These are phyloP conservation scores for Sinosuthora webbiana DNA, from an alignment of 2,113 vertebrate genomes.

Conservation along the genomic window DNA sequence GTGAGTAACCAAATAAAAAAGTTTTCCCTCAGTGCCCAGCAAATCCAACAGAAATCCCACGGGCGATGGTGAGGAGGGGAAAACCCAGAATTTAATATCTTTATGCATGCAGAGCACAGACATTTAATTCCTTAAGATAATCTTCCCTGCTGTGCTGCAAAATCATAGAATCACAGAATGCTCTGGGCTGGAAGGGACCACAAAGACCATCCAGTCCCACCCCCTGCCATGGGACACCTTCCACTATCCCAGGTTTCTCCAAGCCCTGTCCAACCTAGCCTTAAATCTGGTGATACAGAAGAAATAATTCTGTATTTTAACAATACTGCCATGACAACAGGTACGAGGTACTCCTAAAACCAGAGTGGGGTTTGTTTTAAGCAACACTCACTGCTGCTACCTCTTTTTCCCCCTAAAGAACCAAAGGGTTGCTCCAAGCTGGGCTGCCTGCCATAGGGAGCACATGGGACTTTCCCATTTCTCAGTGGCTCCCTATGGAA, in stretches of 20 bases:
- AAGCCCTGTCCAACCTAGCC: neutral
- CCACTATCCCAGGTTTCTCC: neutral
- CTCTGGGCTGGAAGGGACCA: neutral
- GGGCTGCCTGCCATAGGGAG: neutral
- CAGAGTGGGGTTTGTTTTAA: neutral
- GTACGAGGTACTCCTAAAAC: neutral
- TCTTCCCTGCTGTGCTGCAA: neutral
- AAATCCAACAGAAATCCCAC: neutral
- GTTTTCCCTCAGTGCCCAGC: neutral
- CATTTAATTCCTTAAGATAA: neutral
- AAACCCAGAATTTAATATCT: neutral
- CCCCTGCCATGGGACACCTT: neutral
- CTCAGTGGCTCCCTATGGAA: neutral
- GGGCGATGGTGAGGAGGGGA: accelerated
- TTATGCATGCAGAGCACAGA: neutral
- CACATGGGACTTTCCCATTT: neutral
- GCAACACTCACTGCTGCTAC: neutral
- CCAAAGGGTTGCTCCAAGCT: neutral
- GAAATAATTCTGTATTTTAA: neutral
- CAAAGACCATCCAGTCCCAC: neutral
- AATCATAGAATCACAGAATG: neutral
- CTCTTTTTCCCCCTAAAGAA: neutral
- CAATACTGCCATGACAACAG: neutral
- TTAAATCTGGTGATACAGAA: neutral
- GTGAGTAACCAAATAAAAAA: neutral